Evolutionary conservation across 37 sponge, comb jelly and placozoan genomes (phyloP), one percentile per base, ranked within the genome.

Genomic region (Ephydatia muelleri): DNA sequence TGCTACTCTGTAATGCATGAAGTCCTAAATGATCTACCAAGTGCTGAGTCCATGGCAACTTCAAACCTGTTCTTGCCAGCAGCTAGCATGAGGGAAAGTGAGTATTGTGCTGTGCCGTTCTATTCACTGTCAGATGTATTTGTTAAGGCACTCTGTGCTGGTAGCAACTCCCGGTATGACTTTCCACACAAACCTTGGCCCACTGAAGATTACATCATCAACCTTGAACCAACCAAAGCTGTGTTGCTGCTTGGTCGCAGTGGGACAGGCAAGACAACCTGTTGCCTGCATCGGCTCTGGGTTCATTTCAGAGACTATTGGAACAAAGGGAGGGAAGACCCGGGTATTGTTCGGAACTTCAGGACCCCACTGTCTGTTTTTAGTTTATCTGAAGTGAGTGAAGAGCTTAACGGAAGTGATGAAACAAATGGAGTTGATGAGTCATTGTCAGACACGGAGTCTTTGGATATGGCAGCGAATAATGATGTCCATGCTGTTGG

Each of bases 211-310:
- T 79, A 82, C 23, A 82, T 82, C 57, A 82, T 88, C 32, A 70
- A 29, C 72, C 36, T 84, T n/a, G 11, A 33, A 1, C 49, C 47
- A 5, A 21, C 11, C 21, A 34, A 77, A 65, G 23, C 83, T 27
- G 83, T 82, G n/a, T 67, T 88, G 23, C 83, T 88, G 25, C 78
- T 88, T 0, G 89, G 89, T 5, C 68, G 89, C n/a, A 88, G 89
- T 82, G 89, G 89, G n/a, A 87, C 88, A 13, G 88, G 88, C 0
- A 87, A 87, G 48, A 87, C 88, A 48, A 87, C 88, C 27, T 82
- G 83, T 64, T 88, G 89, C 75, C 49, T 88, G 32, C 83, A 83
- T 49, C 40, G 89, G 5, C 34, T 88, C 26, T 88, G 89, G 89
- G 68, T 71, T 28, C 72, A 70, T 8, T 88, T 88, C 67, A 67